Percentiles rank a stretch among this genome's conserved stretches.
Evolutionary conservation across 2,888 invertebrate species (phyloP).

Genomic region (Nomada goodeniana): DNA sequence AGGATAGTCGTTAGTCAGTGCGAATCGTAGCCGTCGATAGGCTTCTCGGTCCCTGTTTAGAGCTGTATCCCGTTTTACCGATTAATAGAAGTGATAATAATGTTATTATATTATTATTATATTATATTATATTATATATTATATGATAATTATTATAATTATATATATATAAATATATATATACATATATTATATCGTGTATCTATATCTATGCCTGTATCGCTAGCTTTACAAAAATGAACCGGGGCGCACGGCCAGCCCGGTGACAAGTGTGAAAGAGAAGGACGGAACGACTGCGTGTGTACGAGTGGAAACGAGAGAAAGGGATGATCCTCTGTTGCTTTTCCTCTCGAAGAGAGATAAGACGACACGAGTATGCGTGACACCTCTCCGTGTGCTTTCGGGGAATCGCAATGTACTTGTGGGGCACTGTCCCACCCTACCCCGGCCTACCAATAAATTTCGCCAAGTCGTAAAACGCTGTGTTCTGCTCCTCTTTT

Average conservation of each 20-base stretch:
- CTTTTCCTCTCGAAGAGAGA: constrained; percentile 66
- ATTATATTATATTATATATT: constrained; percentile 65
- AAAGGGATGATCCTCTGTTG: constrained; percentile 37
- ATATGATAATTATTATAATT: constrained; percentile 76
- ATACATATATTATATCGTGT: constrained; percentile 65
- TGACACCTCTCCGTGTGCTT: constrained; percentile 74
- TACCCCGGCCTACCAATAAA: constrained; percentile 80
- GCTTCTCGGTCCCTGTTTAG: constrained; percentile 58
- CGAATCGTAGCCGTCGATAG: constrained; percentile 64
- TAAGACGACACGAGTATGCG: constrained; percentile 65
- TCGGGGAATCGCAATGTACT: constrained; percentile 80
- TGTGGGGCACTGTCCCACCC: constrained; percentile 76
- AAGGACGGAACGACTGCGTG: neutral
- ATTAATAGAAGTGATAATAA: constrained; percentile 82
- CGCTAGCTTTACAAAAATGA: constrained; percentile 73
- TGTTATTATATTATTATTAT: constrained; percentile 77
- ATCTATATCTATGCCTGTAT: constrained; percentile 71
- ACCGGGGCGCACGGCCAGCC: constrained; percentile 67
- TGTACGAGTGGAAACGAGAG: constrained; percentile 7
- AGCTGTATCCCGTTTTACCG: constrained; percentile 78
- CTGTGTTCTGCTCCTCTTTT: constrained; percentile 56
- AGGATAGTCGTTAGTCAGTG: constrained; percentile 69
- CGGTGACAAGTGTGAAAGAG: constrained; percentile 50
- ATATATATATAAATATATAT: constrained; percentile 66
- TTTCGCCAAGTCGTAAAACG: constrained; percentile 81